Evolutionary conservation across 2,888 invertebrate genomes (phyloP).

Genomic region (Temnothorax rugatulus): DNA sequence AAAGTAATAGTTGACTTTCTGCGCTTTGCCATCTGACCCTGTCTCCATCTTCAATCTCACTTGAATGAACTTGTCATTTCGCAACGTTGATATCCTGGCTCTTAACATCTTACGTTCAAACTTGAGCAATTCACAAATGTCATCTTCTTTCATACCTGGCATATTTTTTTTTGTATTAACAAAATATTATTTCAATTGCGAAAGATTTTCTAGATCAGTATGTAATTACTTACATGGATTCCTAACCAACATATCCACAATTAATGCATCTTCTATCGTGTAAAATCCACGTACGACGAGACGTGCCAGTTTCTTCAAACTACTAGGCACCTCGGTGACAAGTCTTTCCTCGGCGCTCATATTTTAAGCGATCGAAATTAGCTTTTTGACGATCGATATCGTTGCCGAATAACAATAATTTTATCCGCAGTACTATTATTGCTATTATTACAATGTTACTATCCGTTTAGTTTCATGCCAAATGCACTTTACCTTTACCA

Average conservation of each 20-base stretch:
- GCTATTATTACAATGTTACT: background rate
- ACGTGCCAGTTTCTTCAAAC: constrained; percentile 96
- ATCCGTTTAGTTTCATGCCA: background rate
- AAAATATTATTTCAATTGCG: background rate
- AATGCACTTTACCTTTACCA: background rate
- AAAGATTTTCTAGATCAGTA: background rate
- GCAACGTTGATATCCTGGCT: constrained; percentile 94
- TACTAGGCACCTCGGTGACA: constrained; percentile 97
- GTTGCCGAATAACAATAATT: background rate
- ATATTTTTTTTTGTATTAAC: background rate
- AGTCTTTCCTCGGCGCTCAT: constrained; percentile 91
- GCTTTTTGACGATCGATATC: constrained; percentile 3
- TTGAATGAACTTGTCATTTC: constrained; percentile 97
- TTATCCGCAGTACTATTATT: background rate
- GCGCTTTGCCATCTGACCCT: constrained; percentile 96
- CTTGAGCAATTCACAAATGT: constrained; percentile 95
- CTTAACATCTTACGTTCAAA: constrained; percentile 98
- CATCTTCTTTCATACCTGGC: constrained; percentile 95
- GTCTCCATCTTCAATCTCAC: constrained; percentile 98
- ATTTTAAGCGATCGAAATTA: constrained; percentile 41
- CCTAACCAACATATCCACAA: constrained; percentile 97
- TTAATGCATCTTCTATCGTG: constrained; percentile 96
- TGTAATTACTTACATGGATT: constrained; percentile 92
- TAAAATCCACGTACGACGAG: constrained; percentile 97
- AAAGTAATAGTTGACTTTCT: constrained; percentile 98